Conservation (phyloP, 2,797 vertebrate species). For the Lophius americanus region DNA sequence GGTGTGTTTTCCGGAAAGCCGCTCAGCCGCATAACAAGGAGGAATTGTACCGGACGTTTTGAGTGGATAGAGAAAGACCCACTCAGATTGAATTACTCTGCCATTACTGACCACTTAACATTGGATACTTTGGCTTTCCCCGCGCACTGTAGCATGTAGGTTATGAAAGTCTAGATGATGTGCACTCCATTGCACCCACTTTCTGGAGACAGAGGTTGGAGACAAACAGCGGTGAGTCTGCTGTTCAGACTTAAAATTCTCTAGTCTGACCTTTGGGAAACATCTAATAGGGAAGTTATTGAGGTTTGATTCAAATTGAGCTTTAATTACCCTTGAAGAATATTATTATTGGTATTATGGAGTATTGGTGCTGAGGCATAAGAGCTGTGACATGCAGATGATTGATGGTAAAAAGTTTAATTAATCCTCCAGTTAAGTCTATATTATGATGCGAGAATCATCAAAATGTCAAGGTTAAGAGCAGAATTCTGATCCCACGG, state of each 20-base stretch:
- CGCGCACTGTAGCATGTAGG: constrained; percentile 51
- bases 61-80: constrained; percentile 72
- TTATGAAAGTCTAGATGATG: constrained; percentile 67
- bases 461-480: neutral
- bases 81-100: constrained; percentile 76
- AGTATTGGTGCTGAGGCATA: neutral
- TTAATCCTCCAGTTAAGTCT: constrained; percentile 30
- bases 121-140: constrained; percentile 51
- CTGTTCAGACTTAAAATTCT: constrained; percentile 43
- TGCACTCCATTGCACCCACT: constrained; percentile 64
- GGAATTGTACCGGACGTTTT: constrained; percentile 76
- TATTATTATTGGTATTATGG: constrained; percentile 5
- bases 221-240: constrained; percentile 48
- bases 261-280: constrained; percentile 34
- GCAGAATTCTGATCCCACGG: constrained; percentile 1
- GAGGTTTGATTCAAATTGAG: constrained; percentile 25
- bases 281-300: constrained; percentile 23
- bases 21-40: constrained; percentile 62
- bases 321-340: constrained; percentile 39
- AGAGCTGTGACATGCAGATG: constrained; percentile 19
- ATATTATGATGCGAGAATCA: constrained; percentile 6
- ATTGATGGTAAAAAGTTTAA: constrained; percentile 23
- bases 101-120: constrained; percentile 81
- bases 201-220: constrained; percentile 63
- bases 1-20: constrained; percentile 71